Conservation (phyloP, 2,113 vertebrate species). For the Rhineura floridana region DNA sequence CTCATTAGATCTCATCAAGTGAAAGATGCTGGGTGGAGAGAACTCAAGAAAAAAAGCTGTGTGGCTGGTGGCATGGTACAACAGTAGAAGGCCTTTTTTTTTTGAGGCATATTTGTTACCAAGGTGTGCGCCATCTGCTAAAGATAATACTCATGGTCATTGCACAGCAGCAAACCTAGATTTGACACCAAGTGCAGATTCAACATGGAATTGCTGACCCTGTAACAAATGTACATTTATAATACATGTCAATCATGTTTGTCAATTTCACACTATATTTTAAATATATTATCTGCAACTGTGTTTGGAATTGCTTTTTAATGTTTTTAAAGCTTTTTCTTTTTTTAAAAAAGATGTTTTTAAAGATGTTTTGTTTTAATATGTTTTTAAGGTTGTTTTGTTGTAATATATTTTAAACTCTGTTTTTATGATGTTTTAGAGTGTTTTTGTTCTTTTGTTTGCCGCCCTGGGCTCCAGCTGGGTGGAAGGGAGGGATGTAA, state of each 20-base stretch:
- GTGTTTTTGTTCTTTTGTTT: too few species aligned
- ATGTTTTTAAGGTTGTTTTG: too few species aligned
- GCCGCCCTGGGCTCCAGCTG: too few species aligned
- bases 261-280: not conserved
- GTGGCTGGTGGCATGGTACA: constrained; percentile 14
- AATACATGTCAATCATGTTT: not conserved
- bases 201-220: not conserved
- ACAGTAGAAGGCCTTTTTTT: constrained; percentile 2
- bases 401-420: too few species aligned
- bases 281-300: too few species aligned
- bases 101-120: not conserved
- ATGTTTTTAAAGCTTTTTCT: too few species aligned
- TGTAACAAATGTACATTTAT: not conserved
- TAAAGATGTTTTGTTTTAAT: too few species aligned
- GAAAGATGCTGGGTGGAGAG: not conserved
- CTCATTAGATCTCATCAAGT: constrained; percentile 36
- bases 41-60: constrained; percentile 22
- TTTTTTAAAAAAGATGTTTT: too few species aligned
- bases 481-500: too few species aligned
- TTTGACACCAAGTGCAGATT: too few species aligned
- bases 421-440: too few species aligned
- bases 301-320: too few species aligned
- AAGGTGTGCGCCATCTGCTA: not conserved
- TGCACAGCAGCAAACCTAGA: not conserved
- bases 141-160: not conserved